A percentile compares a stretch with the other conserved stretches of the same genome.
phyloP scores from a whole-genome alignment of 2,888 invertebrate species.

The Tetropium fuscum region DNA sequence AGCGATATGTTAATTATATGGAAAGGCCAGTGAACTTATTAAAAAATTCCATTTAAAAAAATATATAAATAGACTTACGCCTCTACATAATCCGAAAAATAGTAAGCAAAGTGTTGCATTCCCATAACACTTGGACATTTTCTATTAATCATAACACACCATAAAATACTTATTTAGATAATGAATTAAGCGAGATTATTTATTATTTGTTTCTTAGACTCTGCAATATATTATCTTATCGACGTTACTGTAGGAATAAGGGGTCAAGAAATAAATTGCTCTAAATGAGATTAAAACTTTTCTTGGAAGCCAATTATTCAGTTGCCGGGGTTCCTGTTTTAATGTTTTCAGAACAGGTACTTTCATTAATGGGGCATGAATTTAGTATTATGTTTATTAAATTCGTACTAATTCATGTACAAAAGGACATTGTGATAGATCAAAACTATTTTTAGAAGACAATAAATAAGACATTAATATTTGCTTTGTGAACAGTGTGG shows the following conservation, averaged over 20 bases:
- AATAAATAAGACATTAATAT: no score
- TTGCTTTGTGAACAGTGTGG: no score
- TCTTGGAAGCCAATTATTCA: conserved; percentile 24
- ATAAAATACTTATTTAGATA: neutral
- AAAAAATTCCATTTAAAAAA: neutral
- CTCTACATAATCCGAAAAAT: neutral
- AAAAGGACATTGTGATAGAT: no score
- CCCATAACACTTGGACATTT: conserved; percentile 17
- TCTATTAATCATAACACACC: no score
- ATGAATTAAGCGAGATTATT: neutral
- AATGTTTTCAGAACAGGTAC: no score
- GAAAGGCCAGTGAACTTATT: neutral
- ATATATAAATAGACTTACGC: conserved; percentile 12
- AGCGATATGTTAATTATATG: no score
- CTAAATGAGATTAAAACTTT: conserved; percentile 41
- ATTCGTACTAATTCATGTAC: no score
- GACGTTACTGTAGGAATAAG: conserved; percentile 18
- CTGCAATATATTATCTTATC: conserved; percentile 31
- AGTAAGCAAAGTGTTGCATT: neutral
- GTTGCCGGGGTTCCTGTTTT: conserved; percentile 4
- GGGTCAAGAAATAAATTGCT: conserved; percentile 46
- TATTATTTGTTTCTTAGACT: conserved; percentile 16
- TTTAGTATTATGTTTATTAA: no score
- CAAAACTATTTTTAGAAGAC: no score
- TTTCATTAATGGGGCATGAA: no score